These are phyloP conservation scores for Pseudopleuronectes americanus DNA, from an alignment of 2,797 vertebrate species.

Conservation along the genomic window DNA sequence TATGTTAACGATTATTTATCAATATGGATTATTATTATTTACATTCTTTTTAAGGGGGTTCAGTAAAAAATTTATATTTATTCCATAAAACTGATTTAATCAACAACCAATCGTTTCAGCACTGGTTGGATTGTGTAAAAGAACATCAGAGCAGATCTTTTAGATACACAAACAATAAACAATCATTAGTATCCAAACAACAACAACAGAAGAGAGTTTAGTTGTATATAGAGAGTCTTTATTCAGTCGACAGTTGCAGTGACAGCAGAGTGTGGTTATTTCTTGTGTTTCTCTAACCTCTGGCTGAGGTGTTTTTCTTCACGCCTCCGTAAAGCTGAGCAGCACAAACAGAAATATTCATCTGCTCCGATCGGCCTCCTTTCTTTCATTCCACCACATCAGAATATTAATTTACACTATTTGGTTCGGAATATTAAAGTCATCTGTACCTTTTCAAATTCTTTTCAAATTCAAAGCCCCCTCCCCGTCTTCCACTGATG, in stretches of 20 bases:
- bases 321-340: conserved; percentile 32
- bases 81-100: background rate
- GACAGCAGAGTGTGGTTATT: background rate
- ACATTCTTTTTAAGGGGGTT: background rate
- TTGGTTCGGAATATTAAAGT: conserved; percentile 97
- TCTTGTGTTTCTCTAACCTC: conserved; percentile 33
- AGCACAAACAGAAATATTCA: conserved; percentile 72
- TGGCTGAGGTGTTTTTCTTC: conserved; percentile 16
- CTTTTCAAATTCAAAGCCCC: conserved; percentile 97
- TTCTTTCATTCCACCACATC: conserved; percentile 85
- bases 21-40: background rate
- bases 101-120: background rate
- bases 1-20: background rate
- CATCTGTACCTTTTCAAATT: conserved; percentile 99
- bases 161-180: background rate
- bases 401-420: conserved; percentile 95
- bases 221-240: background rate
- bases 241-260: background rate
- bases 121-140: no score
- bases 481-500: conserved; percentile 87
- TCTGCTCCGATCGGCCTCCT: conserved; percentile 53
- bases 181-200: no score
- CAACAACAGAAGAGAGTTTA: background rate
- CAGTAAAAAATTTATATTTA: background rate
- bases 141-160: background rate